Evolutionary conservation across 2,888 invertebrate species (phyloP), one percentile per base, ranked within the genome.

Genomic region (Xestobium rufovillosum): DNA sequence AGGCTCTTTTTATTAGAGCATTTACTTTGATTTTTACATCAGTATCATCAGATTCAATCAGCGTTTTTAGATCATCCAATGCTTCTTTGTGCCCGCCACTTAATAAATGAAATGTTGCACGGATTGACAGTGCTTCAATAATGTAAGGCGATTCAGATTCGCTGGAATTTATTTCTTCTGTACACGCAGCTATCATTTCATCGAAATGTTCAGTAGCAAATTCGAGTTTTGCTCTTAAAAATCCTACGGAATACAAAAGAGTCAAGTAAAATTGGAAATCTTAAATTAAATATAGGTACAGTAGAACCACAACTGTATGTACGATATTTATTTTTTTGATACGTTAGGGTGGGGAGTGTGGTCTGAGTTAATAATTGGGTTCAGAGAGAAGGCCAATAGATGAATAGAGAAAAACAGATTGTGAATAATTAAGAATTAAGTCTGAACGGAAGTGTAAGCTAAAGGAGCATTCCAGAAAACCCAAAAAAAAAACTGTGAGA

Each of bases 1-100:
- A 84, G 8, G 90, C 92, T 43, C 90, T 73, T 65, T 92, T 92
- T 38, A 95, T 85, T 32, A 91, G 68, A 10, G 90, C 87, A 69
- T 90, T 92, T 0, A 85, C 81, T 58, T 78, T 79, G 2, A 85
- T 70, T 55, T 76, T 79, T 3, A 69, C 66, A 44, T 70, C 68
- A 28, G 76, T 69, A 50, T 75, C 72, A 49, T 75, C 69, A 57
- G 76, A 76, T 12, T 76, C 71, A 51, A 88, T 78, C 38, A 88
- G 76, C 31, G 67, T 71, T 45, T 75, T 76, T 38, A 89, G 75
- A 61, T 90, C 90, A 39, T 69, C 68, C 38, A 81, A 68, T 3
- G 88, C 80, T 43, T 78, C 75, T 25, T 77, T 74, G 53, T 86
- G 80, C 55, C 81, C 76, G 3, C 89, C 89, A 25, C 78, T 71